Conservation (phyloP, 1,140 invertebrate genomes). For the Elysia chlorotica region DNA sequence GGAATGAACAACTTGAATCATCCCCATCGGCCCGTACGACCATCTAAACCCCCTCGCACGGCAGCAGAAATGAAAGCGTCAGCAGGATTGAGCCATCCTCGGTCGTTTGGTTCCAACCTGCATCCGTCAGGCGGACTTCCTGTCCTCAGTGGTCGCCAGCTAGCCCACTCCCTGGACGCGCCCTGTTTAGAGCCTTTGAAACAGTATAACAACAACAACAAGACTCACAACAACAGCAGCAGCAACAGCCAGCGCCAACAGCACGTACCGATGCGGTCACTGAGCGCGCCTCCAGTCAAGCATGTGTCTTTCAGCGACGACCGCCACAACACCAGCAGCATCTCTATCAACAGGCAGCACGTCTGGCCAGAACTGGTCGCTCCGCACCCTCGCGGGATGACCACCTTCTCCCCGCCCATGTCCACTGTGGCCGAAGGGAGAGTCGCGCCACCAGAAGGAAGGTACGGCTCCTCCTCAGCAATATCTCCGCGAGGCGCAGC, state of each 20-base stretch:
- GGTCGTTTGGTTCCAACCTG: no score
- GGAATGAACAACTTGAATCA: conserved; percentile 16
- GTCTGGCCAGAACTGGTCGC: conserved; percentile 14
- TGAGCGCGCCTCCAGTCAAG: conserved; percentile 14
- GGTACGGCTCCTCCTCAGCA: no score
- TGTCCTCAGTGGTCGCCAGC: background rate
- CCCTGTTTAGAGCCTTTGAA: no score
- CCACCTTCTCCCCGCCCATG: background rate
- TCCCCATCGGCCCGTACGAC: no score
- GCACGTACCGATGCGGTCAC: background rate
- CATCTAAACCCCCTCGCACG: no score
- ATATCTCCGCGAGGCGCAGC: no score
- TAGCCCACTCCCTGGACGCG: background rate
- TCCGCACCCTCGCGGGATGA: background rate
- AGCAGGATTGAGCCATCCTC: no score
- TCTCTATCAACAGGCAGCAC: no score
- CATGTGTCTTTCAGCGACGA: conserved; percentile 31
- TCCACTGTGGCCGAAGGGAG: background rate
- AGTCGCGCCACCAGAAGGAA: no score
- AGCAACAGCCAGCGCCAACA: background rate
- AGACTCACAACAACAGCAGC: no score
- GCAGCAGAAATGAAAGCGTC: no score
- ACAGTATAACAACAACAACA: no score
- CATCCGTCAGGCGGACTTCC: conserved; percentile 13
- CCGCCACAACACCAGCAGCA: conserved; percentile 1